Evolutionary conservation across 2,113 vertebrate genomes (phyloP).

Genomic region (Gallinago undulata): DNA sequence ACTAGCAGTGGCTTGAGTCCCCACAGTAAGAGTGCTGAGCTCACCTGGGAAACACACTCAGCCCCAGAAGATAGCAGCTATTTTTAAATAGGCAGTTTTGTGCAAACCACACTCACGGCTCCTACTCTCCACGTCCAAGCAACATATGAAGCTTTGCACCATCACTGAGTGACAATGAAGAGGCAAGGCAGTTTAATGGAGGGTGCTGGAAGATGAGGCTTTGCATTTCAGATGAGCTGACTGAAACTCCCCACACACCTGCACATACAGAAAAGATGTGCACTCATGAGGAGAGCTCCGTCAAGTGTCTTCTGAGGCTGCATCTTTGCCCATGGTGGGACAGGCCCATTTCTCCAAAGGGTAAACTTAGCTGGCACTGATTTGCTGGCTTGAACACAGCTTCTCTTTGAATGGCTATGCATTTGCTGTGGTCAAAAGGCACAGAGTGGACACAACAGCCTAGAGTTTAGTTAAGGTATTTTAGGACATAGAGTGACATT

Average conservation of each 20-base stretch:
- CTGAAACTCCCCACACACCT: fast-evolving
- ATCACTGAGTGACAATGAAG: not conserved
- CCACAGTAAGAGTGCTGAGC: not conserved
- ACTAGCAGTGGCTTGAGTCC: not conserved
- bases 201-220: not conserved
- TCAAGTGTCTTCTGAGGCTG: not conserved
- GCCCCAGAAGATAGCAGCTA: not conserved
- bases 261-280: not conserved
- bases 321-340: fast-evolving
- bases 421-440: not conserved
- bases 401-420: not conserved
- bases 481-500: not conserved
- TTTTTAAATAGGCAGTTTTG: not conserved
- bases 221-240: not conserved
- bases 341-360: not conserved
- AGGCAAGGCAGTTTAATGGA: not conserved
- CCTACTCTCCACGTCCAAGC: not conserved
- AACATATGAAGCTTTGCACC: not conserved
- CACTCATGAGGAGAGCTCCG: not conserved
- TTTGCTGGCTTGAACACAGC: not conserved
- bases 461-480: not conserved
- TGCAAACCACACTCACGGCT: not conserved
- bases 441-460: not conserved
- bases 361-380: not conserved
- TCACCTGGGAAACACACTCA: not conserved